Evolutionary conservation across 1,140 invertebrate genomes (phyloP), one percentile per base, ranked within the genome.

Genomic region (Conus ventricosus): DNA sequence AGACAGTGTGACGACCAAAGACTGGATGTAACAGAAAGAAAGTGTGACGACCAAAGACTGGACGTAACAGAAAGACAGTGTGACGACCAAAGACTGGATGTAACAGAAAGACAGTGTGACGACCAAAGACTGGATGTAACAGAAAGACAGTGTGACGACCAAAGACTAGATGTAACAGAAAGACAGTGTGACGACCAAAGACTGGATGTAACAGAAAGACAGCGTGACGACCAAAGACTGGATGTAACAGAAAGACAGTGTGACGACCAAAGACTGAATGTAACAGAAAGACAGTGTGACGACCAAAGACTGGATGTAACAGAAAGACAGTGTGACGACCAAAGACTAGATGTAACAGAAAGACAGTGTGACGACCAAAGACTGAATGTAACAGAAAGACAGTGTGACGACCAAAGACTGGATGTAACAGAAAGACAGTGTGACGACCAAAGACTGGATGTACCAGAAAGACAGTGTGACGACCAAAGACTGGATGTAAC

Each of bases 361-460:
- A 67, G 82, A 84, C n/a, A 57, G 51, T 71, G 7, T 75, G 67
- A 51, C 6, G 51, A 39, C 39, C 39, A 39, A 0, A 39, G 39
- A 89, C 39, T 39, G 3, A 3, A 39, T 39, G 39, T 39, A 39
- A 39, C 39, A 39, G 39, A 39, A n/a, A 39, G 39, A 39, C 0
- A 39, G 39, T 39, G 3, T 3, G 39, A 39, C 39, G 3, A 39
- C 39, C 39, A 39, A 39, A 39, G 39, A 39, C 39, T 39, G 3
- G 39, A 39, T 39, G 39, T 86, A 53, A 54, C 71, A 87, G 39
- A 7, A 15, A 67, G 82, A 84, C n/a, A 57, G 51, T 71, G 7
- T 75, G 67, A 51, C 6, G 51, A 39, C 39, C 39, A 39, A 1
- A 39, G 39, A 89, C 91, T 91, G n/a, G n/a, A n/a, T n/a, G n/a